Evolutionary conservation across 1,140 invertebrate genomes (phyloP), one percentile per base, ranked within the genome.

Genomic region (Drosophila chauvacae): DNA sequence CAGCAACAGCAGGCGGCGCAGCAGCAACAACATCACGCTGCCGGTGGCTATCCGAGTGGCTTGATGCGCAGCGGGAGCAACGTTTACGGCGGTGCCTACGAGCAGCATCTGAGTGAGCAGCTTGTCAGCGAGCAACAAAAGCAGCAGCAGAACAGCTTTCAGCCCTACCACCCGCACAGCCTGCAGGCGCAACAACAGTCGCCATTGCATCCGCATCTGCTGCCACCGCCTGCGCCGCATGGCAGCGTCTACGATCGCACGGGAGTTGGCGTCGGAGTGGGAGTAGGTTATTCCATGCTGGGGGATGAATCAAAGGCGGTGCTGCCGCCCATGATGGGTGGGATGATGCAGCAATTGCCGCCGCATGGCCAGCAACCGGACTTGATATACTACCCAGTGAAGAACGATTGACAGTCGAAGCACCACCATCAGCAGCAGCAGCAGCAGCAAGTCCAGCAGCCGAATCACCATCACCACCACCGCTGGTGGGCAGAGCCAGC

Each of bases 351-450:
- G 78, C 91, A 92, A 62, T 78, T 90, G 80, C 91, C 91, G 28
- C 91, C 88, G 28, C 91, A 92, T 50, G 70, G 48, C 23, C 77
- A 80, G 42, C 91, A 92, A 62, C 74, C 85, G 26, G 91, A 92
- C 70, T 55, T 91, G 55, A 81, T 92, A 57, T 92, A 92, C 55
- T 92, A 92, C 80, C 90, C 91, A 80, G 91, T 92, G 71, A 92
- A 92, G 58, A 92, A 92, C 63, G 91, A 92, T 84, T 92, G 91
- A 92, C 91, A 92, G 79, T 75, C 86, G 77, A 90, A 88, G 80
- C 80, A 88, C 37, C 73, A 79, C 41, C 28, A 28, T n/a, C 78
- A 71, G 57, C 41, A 55, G 23, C 23, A 23, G 23, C 23, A 23
- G 23, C 28, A 28, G 20, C 78, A 71, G 57, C 41, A 55, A 13